Evolutionary conservation across 2,797 vertebrate genomes (phyloP).

Genomic region (Picus viridis): DNA sequence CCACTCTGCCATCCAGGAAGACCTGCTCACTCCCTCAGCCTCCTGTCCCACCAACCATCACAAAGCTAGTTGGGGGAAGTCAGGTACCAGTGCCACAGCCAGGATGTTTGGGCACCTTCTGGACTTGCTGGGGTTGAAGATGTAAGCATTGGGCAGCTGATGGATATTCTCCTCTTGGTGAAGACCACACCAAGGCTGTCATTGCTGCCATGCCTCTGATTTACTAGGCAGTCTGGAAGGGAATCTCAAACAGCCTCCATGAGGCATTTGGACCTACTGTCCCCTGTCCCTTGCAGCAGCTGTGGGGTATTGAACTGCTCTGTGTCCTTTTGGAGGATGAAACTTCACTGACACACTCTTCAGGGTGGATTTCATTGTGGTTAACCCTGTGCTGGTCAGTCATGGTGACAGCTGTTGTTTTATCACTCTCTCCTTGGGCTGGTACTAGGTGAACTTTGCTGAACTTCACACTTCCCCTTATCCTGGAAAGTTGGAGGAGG

Average conservation of each 20-base stretch:
- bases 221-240: not conserved
- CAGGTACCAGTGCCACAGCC: not conserved
- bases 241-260: not conserved
- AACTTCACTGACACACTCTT: not conserved
- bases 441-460: not conserved
- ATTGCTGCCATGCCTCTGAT: not conserved
- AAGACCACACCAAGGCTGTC: not conserved
- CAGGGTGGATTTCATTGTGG: not conserved
- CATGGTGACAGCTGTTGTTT: not conserved
- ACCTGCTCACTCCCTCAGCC: not conserved
- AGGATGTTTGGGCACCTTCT: rapidly evolving
- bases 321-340: not conserved
- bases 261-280: not conserved
- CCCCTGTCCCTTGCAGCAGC: not conserved
- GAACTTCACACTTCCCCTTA: not conserved
- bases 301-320: not conserved
- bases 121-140: not conserved
- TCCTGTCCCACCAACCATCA: not conserved
- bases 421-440: not conserved
- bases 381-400: not conserved
- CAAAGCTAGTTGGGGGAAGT: not conserved
- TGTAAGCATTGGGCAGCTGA: not conserved
- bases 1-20: not conserved
- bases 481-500: not conserved
- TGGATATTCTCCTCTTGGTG: not conserved